These are phyloP conservation scores for Bugulina stolonifera DNA, from an alignment of 2,888 invertebrate genomes.

Conservation along the genomic window DNA sequence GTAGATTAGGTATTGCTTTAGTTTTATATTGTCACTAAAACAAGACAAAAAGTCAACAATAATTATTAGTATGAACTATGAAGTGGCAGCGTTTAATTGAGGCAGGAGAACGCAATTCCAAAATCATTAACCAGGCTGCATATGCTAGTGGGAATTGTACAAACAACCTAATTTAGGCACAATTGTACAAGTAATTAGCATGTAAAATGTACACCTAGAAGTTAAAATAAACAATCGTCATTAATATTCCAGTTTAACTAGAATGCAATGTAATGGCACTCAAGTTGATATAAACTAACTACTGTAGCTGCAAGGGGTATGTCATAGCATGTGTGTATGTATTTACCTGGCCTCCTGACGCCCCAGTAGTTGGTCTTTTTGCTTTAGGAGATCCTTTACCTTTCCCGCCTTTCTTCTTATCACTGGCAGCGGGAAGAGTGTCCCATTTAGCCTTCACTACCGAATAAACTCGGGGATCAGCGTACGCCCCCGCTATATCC, in stretches of 20 bases:
- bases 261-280: no score
- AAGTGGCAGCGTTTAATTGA: background rate
- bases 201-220: no score
- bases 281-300: no score
- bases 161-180: no score
- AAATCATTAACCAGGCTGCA: no score
- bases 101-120: no score
- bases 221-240: no score
- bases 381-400: constrained; percentile 30
- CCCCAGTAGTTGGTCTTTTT: constrained; percentile 17
- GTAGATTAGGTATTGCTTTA: background rate
- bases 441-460: constrained; percentile 49
- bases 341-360: background rate
- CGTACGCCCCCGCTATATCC: constrained; percentile 48
- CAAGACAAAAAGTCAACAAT: background rate
- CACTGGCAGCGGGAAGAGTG: constrained; percentile 40
- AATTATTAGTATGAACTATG: background rate
- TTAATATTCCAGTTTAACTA: no score
- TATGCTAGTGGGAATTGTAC: no score
- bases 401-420: constrained; percentile 38
- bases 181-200: no score
- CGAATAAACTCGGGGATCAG: constrained; percentile 46
- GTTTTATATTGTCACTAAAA: background rate
- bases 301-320: no score
- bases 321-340: no score